These are phyloP conservation scores for Abramis brama DNA, from an alignment of 2,113 vertebrate genomes.

Conservation along the genomic window DNA sequence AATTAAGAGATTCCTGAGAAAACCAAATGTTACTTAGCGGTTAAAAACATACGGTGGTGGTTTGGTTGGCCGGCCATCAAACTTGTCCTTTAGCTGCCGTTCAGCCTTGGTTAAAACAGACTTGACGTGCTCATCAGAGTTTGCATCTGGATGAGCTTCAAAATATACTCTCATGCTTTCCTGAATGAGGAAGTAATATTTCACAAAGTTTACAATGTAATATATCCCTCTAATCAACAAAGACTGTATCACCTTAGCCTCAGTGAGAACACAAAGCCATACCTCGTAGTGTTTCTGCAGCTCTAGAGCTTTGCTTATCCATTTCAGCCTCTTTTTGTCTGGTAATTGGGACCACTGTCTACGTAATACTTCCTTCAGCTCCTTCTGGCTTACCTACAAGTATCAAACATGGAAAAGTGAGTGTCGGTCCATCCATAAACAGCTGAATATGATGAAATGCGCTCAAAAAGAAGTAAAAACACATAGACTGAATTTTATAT, in stretches of 20 bases:
- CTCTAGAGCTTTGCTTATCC: conserved; percentile 84
- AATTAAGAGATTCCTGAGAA: neutral
- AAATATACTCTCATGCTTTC: conserved; percentile 74
- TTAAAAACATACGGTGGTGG: conserved; percentile 75
- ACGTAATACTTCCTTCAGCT: conserved; percentile 80
- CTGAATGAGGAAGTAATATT: conserved; percentile 54
- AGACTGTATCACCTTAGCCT: neutral
- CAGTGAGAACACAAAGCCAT: neutral
- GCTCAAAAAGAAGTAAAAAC: neutral
- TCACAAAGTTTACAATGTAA: neutral
- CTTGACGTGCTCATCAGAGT: conserved; percentile 74
- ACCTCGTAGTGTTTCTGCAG: conserved; percentile 82
- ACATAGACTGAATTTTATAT: neutral
- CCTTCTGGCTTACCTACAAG: conserved; percentile 78
- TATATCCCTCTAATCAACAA: neutral
- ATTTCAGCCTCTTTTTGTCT: conserved; percentile 80
- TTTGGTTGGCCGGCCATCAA: conserved; percentile 80
- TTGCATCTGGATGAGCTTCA: conserved; percentile 75
- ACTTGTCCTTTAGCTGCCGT: conserved; percentile 82
- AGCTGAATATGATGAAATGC: neutral
- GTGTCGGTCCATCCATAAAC: neutral
- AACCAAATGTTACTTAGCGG: neutral
- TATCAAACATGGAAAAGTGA: neutral
- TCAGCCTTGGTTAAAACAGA: conserved; percentile 83
- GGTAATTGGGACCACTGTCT: conserved; percentile 81